Conservation (phyloP, 2,888 invertebrate species). For the Vesta saturnalis region DNA sequence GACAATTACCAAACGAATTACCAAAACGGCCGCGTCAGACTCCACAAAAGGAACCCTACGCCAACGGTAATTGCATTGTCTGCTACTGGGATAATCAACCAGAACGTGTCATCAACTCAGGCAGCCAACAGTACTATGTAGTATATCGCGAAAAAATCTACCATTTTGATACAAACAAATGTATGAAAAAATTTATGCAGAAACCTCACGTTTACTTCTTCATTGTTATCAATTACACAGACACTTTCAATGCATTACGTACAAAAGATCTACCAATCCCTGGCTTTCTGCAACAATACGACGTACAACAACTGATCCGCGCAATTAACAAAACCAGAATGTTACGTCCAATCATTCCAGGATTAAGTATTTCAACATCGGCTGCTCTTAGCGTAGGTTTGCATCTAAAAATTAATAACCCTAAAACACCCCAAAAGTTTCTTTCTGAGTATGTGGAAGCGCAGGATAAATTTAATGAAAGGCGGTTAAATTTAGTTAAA, state of each 20-base stretch:
- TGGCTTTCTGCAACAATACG: constrained; percentile 71
- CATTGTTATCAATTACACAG: constrained; percentile 60
- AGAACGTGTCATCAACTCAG: constrained; percentile 61
- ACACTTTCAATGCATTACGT: no score
- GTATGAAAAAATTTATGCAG: constrained; percentile 65
- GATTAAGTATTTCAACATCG: constrained; percentile 64
- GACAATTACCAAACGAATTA: constrained; percentile 62
- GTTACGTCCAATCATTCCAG: constrained; percentile 70
- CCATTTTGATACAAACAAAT: constrained; percentile 66
- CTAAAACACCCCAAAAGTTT: constrained; percentile 52
- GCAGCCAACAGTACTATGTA: constrained; percentile 63
- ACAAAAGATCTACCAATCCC: constrained; percentile 66
- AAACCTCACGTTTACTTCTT: constrained; percentile 65
- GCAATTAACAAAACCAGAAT: constrained; percentile 66
- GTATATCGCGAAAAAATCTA: constrained; percentile 65
- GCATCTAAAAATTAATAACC: constrained; percentile 67
- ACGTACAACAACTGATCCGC: constrained; percentile 65
- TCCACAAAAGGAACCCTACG: constrained; percentile 58
- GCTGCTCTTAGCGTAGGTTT: constrained; percentile 68
- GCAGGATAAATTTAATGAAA: constrained; percentile 58
- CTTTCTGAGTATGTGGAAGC: constrained; percentile 60
- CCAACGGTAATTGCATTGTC: constrained; percentile 70
- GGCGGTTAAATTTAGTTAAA: constrained; percentile 49
- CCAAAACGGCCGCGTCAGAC: constrained; percentile 57
- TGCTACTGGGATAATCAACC: constrained; percentile 69